Conservation (phyloP, 1,140 invertebrate species). For the Drosophila cardini region DNA sequence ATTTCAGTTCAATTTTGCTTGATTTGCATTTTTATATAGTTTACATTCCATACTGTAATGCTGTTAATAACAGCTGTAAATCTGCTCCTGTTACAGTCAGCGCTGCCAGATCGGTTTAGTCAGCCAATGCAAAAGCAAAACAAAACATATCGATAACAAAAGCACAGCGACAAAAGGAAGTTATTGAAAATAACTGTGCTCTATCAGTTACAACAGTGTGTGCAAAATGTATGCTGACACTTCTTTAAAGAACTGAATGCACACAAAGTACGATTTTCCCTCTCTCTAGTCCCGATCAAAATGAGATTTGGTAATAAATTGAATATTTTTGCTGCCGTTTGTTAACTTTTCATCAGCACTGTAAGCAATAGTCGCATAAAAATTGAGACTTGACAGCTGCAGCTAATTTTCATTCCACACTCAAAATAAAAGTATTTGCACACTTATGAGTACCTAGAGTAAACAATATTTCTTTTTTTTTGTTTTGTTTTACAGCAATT, state of each 20-base stretch:
- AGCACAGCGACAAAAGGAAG: no score
- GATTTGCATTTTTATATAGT: background rate
- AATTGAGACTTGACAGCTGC: slow-evolving; percentile 56
- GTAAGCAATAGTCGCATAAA: slow-evolving; percentile 31
- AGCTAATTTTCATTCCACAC: slow-evolving; percentile 69
- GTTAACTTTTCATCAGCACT: background rate
- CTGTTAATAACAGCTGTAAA: no score
- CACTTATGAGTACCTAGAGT: background rate
- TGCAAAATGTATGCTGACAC: background rate
- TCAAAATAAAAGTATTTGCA: slow-evolving; percentile 21
- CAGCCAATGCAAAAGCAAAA: no score
- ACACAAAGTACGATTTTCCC: no score
- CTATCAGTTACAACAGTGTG: background rate
- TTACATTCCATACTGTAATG: background rate
- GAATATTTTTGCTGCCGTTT: no score
- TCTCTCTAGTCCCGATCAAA: no score
- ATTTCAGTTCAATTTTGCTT: no score
- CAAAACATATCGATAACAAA: background rate
- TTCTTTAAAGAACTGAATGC: no score
- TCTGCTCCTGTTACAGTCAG: no score
- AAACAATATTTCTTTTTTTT: slow-evolving; percentile 62
- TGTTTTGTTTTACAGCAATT: slow-evolving; percentile 73
- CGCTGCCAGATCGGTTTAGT: no score
- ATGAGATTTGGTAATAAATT: no score
- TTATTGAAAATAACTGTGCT: background rate